These are phyloP conservation scores for Blomia tropicalis DNA, from an alignment of 2,888 invertebrate species.

Conservation along the genomic window DNA sequence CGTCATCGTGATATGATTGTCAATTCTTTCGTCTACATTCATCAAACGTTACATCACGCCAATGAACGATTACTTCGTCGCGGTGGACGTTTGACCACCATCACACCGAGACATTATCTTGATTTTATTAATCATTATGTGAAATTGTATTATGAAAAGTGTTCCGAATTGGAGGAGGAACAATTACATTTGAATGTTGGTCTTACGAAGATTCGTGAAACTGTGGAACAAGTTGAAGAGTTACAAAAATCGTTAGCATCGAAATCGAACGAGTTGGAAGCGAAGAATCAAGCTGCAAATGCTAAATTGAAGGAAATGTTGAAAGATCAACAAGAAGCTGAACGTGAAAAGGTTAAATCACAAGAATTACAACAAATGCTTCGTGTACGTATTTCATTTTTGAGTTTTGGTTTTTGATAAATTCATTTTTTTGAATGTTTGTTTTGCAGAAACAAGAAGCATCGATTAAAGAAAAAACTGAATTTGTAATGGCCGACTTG, in stretches of 20 bases:
- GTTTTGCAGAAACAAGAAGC: constrained; percentile 54
- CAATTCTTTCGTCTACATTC: constrained; percentile 94
- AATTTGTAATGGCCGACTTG: constrained; percentile 86
- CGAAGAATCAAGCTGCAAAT: constrained; percentile 96
- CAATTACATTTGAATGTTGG: constrained; percentile 97
- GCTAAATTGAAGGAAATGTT: constrained; percentile 99
- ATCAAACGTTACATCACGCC: constrained; percentile 87
- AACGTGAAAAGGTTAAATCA: constrained; percentile 93
- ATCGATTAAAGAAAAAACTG: constrained; percentile 79
- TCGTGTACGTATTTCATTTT: constrained; percentile 25
- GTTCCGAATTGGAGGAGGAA: constrained; percentile 94
- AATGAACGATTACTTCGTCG: constrained; percentile 76
- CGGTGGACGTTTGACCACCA: constrained; percentile 87
- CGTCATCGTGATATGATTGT: constrained; percentile 89
- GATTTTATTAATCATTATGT: constrained; percentile 99
- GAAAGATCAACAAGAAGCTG: constrained; percentile 96
- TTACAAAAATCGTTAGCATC: constrained; percentile 96
- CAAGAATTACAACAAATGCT: constrained; percentile 83
- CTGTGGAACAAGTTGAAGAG: constrained; percentile 96
- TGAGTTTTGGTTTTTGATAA: not conserved
- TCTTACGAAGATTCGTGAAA: constrained; percentile 94
- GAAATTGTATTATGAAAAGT: constrained; percentile 88
- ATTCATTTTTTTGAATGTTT: not conserved
- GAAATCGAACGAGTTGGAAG: constrained; percentile 64
- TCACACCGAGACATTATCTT: constrained; percentile 91